phyloP scores from a whole-genome alignment of 2,888 invertebrate species.

The Lepidochrysops patricia region DNA sequence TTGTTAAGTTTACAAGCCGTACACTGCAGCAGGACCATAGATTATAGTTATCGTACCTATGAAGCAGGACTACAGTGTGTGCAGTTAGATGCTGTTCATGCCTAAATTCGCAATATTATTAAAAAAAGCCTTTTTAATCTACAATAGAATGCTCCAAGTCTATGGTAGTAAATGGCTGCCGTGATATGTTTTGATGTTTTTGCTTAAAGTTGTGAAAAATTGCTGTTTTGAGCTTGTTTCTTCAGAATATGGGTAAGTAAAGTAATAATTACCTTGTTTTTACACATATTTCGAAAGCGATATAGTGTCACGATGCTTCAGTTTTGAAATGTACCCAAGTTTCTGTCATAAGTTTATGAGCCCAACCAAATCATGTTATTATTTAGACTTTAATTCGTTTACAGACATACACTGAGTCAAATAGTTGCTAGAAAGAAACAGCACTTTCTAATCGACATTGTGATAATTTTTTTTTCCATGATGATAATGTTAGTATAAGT shows the following conservation, averaged over 20 bases:
- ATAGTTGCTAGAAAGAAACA: not conserved
- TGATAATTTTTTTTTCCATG: too few relatives aligned
- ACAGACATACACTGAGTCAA: not conserved
- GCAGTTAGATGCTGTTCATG: too few relatives aligned
- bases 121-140: too few relatives aligned
- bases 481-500: too few relatives aligned
- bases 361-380: not conserved
- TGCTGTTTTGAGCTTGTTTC: slow-evolving; percentile 35
- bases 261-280: not conserved
- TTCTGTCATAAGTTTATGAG: not conserved
- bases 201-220: slow-evolving; percentile 39
- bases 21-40: too few relatives aligned
- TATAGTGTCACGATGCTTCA: not conserved
- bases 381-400: not conserved
- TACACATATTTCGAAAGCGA: not conserved
- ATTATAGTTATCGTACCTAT: too few relatives aligned
- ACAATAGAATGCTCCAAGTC: too few relatives aligned
- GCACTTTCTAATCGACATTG: too few relatives aligned
- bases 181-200: slow-evolving; percentile 52
- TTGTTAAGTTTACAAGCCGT: too few relatives aligned
- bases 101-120: too few relatives aligned
- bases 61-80: too few relatives aligned
- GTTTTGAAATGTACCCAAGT: not conserved
- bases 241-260: slow-evolving; percentile 55
- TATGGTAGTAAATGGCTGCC: slow-evolving; percentile 52